Conservation (phyloP, 1,140 invertebrate species). For the Myzus persicae region DNA sequence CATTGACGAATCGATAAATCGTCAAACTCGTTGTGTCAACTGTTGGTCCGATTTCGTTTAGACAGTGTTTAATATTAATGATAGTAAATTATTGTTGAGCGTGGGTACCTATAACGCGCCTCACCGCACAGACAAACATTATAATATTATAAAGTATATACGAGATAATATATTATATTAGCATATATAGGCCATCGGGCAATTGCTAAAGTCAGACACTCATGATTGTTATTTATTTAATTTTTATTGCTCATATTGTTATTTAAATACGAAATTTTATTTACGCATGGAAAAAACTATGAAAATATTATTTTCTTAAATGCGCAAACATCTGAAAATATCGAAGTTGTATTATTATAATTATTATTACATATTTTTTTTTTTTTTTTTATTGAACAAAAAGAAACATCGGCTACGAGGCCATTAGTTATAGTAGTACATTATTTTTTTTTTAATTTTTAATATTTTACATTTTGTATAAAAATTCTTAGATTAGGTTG, state of each 20-base stretch:
- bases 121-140: not conserved
- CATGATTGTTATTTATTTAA: not conserved
- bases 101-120: not conserved
- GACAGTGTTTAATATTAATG: conserved; percentile 6
- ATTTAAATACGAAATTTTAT: not conserved
- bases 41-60: not conserved
- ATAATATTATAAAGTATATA: not conserved
- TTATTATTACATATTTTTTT: no score
- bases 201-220: not conserved
- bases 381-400: no score
- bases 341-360: not conserved
- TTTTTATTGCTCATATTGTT: not conserved
- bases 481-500: no score
- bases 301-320: not conserved
- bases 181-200: not conserved
- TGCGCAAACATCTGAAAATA: not conserved
- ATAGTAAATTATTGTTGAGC: not conserved
- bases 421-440: no score
- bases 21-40: not conserved
- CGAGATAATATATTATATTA: not conserved
- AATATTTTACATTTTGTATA: no score
- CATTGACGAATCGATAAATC: not conserved
- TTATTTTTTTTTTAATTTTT: no score
- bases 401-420: no score
- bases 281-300: not conserved